Conservation (phyloP, 1,140 invertebrate species). For the Drosophila saltans region DNA sequence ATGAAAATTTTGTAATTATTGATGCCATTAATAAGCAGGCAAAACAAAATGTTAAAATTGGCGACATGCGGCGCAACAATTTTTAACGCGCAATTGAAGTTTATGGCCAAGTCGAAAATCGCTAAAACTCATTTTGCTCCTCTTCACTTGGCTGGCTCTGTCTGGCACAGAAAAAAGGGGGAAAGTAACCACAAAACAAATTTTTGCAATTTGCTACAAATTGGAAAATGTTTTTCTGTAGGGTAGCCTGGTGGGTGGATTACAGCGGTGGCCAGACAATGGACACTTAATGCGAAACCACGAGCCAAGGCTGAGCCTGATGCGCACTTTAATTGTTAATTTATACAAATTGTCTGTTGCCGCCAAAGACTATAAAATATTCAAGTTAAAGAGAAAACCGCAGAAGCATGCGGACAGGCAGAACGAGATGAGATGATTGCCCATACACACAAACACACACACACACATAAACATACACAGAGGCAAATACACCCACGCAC, state of each 20-base stretch:
- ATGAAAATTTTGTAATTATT: conserved; percentile 11
- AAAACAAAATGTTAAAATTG: neutral
- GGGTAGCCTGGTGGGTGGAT: too few species aligned
- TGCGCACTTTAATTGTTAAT: conserved; percentile 20
- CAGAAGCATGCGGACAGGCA: conserved; percentile 43
- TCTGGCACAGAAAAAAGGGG: neutral
- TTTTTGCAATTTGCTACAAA: conserved; percentile 22
- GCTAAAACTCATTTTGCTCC: neutral
- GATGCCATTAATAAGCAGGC: conserved; percentile 6
- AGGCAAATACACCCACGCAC: conserved; percentile 48
- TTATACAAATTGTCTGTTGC: conserved; percentile 20
- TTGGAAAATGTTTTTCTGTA: conserved; percentile 14
- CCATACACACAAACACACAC: conserved; percentile 20
- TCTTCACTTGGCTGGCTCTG: neutral
- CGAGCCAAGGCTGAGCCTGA: conserved; percentile 12
- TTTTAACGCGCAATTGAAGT: conserved; percentile 21
- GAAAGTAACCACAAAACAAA: conserved; percentile 15
- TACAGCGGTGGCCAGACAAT: conserved; percentile 8
- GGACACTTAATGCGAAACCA: conserved; percentile 21
- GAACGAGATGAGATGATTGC: conserved; percentile 7
- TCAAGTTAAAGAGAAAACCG: conserved; percentile 39
- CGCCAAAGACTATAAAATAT: conserved; percentile 20
- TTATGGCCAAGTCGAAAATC: neutral
- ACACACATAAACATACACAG: conserved; percentile 47
- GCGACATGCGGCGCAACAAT: conserved; percentile 7